Percentiles rank a stretch among this genome's conserved stretches.
These are phyloP conservation scores for Morphnarchus princeps DNA, from an alignment of 2,113 vertebrate species.

Conservation along the genomic window DNA sequence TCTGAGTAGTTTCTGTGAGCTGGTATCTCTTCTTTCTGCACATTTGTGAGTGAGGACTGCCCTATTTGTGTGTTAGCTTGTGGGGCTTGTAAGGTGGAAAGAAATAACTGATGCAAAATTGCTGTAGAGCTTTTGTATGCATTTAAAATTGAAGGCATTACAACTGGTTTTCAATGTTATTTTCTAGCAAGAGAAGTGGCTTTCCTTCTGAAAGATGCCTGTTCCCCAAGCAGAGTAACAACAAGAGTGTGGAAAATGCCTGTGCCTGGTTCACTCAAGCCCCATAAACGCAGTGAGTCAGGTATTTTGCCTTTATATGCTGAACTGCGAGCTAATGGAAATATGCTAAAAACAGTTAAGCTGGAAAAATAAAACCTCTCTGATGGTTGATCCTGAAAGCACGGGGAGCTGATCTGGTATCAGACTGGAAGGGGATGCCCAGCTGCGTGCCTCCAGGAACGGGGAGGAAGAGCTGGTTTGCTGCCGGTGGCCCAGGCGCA, in stretches of 20 bases:
- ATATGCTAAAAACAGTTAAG: neutral
- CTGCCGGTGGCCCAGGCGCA: neutral
- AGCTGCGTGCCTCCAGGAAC: neutral
- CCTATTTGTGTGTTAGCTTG: neutral
- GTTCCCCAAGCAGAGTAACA: neutral
- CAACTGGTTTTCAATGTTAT: neutral
- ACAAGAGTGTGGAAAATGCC: neutral
- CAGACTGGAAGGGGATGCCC: neutral
- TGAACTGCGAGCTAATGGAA: neutral
- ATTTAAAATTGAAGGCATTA: neutral
- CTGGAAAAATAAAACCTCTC: neutral
- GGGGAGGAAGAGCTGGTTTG: neutral
- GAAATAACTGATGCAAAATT: neutral
- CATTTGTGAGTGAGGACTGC: rapidly evolving
- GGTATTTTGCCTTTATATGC: neutral
- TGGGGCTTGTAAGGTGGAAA: neutral
- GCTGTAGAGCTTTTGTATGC: neutral
- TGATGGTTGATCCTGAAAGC: neutral
- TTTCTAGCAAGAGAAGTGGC: neutral
- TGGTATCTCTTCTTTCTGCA: neutral
- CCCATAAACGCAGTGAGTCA: neutral
- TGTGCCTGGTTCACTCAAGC: neutral
- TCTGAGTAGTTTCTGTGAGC: neutral
- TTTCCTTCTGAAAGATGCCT: neutral
- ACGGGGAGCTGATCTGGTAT: neutral